Conservation (phyloP, 2,888 invertebrate species). For the Xestia xanthographa region DNA sequence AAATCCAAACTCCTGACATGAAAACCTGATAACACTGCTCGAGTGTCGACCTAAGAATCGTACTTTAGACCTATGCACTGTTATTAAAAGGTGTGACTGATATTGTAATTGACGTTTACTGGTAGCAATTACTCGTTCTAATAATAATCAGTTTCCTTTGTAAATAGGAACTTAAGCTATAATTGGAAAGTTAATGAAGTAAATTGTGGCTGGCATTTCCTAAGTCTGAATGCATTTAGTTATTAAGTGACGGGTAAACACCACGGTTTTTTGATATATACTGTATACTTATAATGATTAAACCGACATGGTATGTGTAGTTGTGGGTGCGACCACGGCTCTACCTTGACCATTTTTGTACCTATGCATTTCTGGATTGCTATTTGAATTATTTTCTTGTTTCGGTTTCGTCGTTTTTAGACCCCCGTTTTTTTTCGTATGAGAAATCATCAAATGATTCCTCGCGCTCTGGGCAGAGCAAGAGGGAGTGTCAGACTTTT, state of each 20-base stretch:
- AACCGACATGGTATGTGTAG: no score
- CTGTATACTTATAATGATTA: no score
- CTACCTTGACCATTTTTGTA: no score
- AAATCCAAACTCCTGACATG: neutral
- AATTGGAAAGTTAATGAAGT: neutral
- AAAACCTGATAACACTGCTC: neutral
- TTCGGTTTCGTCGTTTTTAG: no score
- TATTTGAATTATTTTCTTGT: no score
- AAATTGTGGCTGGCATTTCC: neutral
- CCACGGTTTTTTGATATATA: neutral
- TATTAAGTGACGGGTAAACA: neutral
- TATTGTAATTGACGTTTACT: neutral
- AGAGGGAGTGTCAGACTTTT: no score
- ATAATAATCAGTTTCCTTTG: neutral
- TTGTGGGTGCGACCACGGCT: no score
- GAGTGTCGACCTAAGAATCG: neutral
- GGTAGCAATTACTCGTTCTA: neutral
- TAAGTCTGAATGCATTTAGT: neutral
- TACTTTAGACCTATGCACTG: neutral
- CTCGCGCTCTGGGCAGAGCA: no score
- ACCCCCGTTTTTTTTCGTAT: no score
- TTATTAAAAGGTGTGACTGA: neutral
- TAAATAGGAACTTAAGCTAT: neutral
- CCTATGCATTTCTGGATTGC: no score
- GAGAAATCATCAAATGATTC: no score